Conservation (phyloP, 2,888 invertebrate genomes). For the Stenodera caucasica region DNA sequence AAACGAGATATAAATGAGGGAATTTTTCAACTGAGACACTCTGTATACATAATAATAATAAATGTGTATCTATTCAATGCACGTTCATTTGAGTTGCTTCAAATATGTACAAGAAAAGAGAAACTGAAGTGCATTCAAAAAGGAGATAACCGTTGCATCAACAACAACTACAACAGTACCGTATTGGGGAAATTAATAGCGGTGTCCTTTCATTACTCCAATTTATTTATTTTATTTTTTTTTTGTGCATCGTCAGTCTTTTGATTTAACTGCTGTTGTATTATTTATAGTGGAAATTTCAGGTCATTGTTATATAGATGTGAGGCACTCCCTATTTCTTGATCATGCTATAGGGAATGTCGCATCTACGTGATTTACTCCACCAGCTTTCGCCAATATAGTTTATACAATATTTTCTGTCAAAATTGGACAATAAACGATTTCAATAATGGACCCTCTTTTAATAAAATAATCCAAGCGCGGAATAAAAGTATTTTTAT, state of each 20-base stretch:
- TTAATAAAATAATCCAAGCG: too few species aligned
- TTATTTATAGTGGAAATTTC: slow-evolving; percentile 4
- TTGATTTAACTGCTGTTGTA: neutral
- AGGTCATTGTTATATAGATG: neutral
- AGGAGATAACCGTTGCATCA: slow-evolving; percentile 20
- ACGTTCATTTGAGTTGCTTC: slow-evolving; percentile 46
- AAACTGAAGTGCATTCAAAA: slow-evolving; percentile 31
- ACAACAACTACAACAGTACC: slow-evolving; percentile 16
- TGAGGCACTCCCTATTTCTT: neutral
- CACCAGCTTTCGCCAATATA: neutral
- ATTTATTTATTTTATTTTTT: neutral
- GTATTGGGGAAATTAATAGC: slow-evolving; percentile 10
- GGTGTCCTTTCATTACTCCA: neutral
- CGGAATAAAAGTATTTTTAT: too few species aligned
- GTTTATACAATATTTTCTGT: neutral
- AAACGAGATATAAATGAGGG: too few species aligned
- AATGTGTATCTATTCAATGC: slow-evolving; percentile 44
- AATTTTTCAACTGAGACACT: too few species aligned
- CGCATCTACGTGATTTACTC: slow-evolving; percentile 6
- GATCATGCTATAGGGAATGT: slow-evolving; percentile 3
- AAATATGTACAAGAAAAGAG: slow-evolving; percentile 37
- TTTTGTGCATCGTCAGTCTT: neutral
- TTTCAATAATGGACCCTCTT: slow-evolving; percentile 1
- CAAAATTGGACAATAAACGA: neutral
- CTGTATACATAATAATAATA: too few species aligned